Base-by-base conservation (phyloP, 2,888 invertebrate genomes). In the Netelia virgata region DNA sequence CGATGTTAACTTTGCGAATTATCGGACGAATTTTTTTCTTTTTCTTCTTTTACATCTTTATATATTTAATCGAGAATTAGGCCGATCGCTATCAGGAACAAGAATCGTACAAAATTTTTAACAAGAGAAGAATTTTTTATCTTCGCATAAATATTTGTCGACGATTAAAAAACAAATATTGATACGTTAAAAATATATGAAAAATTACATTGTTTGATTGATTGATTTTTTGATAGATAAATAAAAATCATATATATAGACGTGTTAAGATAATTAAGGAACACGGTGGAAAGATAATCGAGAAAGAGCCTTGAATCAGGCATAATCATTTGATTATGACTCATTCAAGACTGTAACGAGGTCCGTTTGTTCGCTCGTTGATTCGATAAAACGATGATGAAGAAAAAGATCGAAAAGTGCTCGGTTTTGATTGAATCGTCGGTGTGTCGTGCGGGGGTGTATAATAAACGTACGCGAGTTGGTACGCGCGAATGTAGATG, bases 401-500 rank as follows among this genome's bases (percentile, higher is more conserved):
- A 59, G 11, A 41, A 36, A 20, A 61, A 50, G 28, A 50, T 47
- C 18, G 66, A 68, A 68, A 81, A 81, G 28, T 77, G 68, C 68
- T 61, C 63, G 66, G 9, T 59, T 23, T 63, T 55, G 61, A 73
- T 76, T 76, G 61, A 53, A 84, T 83, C 28, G 28, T 76, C 76
- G 68, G 77, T 73, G 55, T 43, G 63, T 74, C 18, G 1, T 10
- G 66, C 3, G 64, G 36, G 28, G 61, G 63, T 57, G 10, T 18
- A 57, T 20, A 83, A 87, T 87, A 88, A 89, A 16, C 61, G 53
- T 75, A 43, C 74, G 5, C 5, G 5, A 5, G 28, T 3, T 28
- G 28, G 28, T 28, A 79, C 8, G 55, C 55, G 74, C 82, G 86
- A 88, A 28, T 88, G 88, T 84, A 88, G 87, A 88, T 87, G 86